A percentile compares a stretch with the other conserved stretches of the same genome.
Evolutionary conservation across 2,888 invertebrate species (phyloP).

Genomic region (Rhorus exstirpatorius): DNA sequence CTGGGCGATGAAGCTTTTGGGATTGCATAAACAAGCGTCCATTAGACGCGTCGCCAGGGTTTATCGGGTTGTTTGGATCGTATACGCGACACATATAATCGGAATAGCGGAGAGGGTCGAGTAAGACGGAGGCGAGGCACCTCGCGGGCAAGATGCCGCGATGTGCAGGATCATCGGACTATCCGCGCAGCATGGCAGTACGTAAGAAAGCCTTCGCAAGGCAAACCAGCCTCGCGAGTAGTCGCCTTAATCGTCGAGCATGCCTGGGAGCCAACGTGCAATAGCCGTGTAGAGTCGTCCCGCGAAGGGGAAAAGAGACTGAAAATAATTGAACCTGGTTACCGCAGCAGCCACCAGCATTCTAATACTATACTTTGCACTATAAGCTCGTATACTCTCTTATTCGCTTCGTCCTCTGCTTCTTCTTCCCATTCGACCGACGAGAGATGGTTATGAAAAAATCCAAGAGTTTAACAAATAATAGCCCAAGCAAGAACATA

Average conservation of each 20-base stretch:
- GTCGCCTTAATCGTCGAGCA: constrained; percentile 66
- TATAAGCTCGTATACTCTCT: constrained; percentile 36
- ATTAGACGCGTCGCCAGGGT: constrained; percentile 43
- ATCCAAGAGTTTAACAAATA: constrained; percentile 59
- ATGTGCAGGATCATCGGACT: constrained; percentile 64
- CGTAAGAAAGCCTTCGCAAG: constrained; percentile 80
- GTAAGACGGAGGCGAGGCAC: constrained; percentile 42
- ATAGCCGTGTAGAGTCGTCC: constrained; percentile 9
- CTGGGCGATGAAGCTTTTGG: no score
- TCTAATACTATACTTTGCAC: constrained; percentile 15
- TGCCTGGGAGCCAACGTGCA: constrained; percentile 49
- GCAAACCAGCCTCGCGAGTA: constrained; percentile 76
- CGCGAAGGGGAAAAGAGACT: constrained; percentile 69
- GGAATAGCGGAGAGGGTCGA: constrained; percentile 26
- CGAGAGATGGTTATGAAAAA: constrained; percentile 1
- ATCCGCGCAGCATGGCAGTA: constrained; percentile 51
- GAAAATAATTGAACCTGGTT: constrained; percentile 69
- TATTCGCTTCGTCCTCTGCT: constrained; percentile 29
- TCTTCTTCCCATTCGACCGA: constrained; percentile 4
- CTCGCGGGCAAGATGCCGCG: constrained; percentile 1
- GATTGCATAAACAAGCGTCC: constrained; percentile 61
- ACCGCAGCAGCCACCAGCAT: constrained; percentile 46
- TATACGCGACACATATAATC: constrained; percentile 69
- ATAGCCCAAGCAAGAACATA: constrained; percentile 59
- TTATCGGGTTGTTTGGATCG: constrained; percentile 64